These are phyloP conservation scores for Cryptophagus acutangulus DNA, from an alignment of 2,888 invertebrate species.

Conservation along the genomic window DNA sequence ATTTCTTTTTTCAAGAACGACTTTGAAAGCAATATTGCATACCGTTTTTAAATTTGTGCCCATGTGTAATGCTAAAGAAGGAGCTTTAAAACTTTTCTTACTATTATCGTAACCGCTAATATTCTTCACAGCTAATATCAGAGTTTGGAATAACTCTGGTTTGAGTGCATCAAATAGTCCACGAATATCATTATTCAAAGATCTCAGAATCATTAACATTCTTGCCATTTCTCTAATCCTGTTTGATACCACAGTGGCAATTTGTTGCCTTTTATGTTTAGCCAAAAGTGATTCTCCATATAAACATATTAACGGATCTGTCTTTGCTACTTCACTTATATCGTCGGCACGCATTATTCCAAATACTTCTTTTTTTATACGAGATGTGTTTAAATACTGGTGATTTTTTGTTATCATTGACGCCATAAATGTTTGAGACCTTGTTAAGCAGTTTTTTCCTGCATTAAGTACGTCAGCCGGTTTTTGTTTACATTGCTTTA, in stretches of 20 bases:
- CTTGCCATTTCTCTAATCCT: slow-evolving; percentile 18
- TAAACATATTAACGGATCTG: slow-evolving; percentile 14
- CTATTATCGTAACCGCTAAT: slow-evolving; percentile 17
- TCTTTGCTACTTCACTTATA: slow-evolving; percentile 15
- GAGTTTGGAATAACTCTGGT: too few relatives aligned
- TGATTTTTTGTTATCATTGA: too few relatives aligned
- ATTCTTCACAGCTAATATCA: slow-evolving; percentile 15
- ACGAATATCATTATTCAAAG: slow-evolving; percentile 8
- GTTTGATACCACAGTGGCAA: slow-evolving; percentile 13
- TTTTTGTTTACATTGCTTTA: neutral
- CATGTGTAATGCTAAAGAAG: neutral
- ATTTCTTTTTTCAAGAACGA: neutral
- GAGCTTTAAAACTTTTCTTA: slow-evolving; percentile 19
- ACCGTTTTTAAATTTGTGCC: neutral
- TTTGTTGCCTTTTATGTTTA: slow-evolving; percentile 14
- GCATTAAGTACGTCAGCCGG: neutral
- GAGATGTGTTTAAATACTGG: too few relatives aligned
- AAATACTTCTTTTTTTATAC: slow-evolving; percentile 9
- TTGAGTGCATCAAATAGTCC: too few relatives aligned
- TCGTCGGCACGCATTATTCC: slow-evolving; percentile 13
- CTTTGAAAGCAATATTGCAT: neutral
- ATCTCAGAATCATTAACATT: slow-evolving; percentile 13
- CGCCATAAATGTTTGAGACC: neutral
- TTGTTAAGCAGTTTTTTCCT: neutral
- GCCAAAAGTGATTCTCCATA: slow-evolving; percentile 19